Base-by-base conservation (phyloP, 2,797 vertebrate species). In the Vespertilio murinus region DNA sequence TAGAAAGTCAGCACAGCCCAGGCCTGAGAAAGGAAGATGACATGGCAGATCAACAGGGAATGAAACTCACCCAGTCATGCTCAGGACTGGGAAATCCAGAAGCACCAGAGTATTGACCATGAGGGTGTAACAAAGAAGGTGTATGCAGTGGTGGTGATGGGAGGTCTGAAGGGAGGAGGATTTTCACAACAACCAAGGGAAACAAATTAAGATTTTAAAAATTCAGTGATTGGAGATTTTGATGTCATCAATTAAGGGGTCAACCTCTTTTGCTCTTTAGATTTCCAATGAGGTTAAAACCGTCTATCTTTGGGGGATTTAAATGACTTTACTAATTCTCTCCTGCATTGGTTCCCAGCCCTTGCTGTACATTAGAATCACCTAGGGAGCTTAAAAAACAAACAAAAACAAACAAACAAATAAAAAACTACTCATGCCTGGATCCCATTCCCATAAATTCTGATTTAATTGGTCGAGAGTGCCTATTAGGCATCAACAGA, bases 1-100 rank as follows among this genome's bases (percentile, higher is more conserved):
- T 49, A 80, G 88, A 90, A 93, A 95, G 40, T 69, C 85, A 91
- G 65, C 70, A 47, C 23, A 92, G 52, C 42, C 23, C 61, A 61
- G 18, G 49, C 90, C 65, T 92, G 42, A 79, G 65, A 94, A 94
- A 77, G 17, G 64, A 33, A 91, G 2, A 1, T 30, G 35, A 70
- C 40, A 54, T 5, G 3, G 64, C 38, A 59, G 56, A 56, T 45
- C 52, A 56, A 65, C 8, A 5, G 35, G 47, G 52, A 22, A 17
- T 17, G 16, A 59, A 91, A 56, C 25, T 90, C 80, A 64, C 71
- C 17, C 8, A 16, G 33, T 54, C 47, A 28, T n/a, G 40, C 40
- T 74, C 20, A 1, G 54, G 70, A 80, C 47, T 30, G 69, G 49
- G 56, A 40, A 89, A 59, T 6, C 14, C 54, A 87, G 54, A 77